Evolutionary conservation across 2,888 invertebrate genomes (phyloP), one percentile per base, ranked within the genome.

Genomic region (Steinernema hermaphroditum): DNA sequence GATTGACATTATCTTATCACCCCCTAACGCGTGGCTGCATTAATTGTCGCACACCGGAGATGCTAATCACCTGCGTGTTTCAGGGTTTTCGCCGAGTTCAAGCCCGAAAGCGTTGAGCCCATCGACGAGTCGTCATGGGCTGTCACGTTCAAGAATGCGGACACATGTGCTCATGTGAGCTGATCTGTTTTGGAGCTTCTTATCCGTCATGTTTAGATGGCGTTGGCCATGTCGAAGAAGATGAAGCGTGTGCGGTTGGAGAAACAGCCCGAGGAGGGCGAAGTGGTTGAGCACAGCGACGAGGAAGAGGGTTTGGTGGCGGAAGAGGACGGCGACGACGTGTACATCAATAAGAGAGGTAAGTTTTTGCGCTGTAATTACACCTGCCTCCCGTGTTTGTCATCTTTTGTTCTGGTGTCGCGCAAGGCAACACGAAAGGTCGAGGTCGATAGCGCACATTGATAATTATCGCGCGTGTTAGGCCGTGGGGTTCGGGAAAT

Each of bases 41-140:
- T 37, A 37, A 37, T 37, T 37, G 12, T 37, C 6, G 37, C 37
- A n/a, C n/a, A 8, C 37, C 37, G 37, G 37, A 37, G 12, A 37
- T 37, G 37, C 4, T 37, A 37, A 12, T 37, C 37, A 37, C 1
- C 9, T 37, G 6, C 12, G 6, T 37, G 37, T 37, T 19, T 49
- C 76, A 83, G 83, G 62, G 80, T 83, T 24, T 83, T 83, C 69
- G 81, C 80, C 4, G 78, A 77, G 32, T 83, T 77, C 70, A 71
- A 75, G 8, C 81, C 81, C 12, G 72, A 75, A 22, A 62, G 54
- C n/a, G 75, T 74, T 1, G 76, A 75, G 29, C 49, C 68, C 62
- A 74, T 73, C 16, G 75, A 76, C 50, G 70, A 50, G 14, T 1
- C 69, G 16, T 34, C 62, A 32, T 69, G 68, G 19, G 22, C 76